Conservation (phyloP, 2,797 vertebrate species). For the Cuniculus paca region DNA sequence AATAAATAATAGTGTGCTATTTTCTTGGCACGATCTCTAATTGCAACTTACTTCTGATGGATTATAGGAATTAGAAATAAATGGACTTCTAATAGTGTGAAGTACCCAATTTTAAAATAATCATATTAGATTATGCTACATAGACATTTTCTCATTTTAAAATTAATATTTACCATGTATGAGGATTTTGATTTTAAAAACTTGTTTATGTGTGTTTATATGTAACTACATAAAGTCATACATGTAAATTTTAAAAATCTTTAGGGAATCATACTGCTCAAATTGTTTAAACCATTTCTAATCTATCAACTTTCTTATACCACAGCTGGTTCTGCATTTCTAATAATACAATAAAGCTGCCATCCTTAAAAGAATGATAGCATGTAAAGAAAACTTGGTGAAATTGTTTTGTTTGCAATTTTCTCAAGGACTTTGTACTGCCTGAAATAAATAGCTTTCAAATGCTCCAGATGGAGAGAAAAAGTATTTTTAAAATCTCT, state of each 20-base stretch:
- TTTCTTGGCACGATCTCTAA: slow-evolving; percentile 69
- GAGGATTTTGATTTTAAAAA: slow-evolving; percentile 18
- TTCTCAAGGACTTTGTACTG: slow-evolving; percentile 34
- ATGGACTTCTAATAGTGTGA: slow-evolving; percentile 12
- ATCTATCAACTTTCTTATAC: slow-evolving; percentile 36
- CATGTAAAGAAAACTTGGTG: slow-evolving; percentile 26
- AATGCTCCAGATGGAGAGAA: slow-evolving; percentile 15
- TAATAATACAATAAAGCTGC: slow-evolving; percentile 60
- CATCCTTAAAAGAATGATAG: slow-evolving; percentile 45
- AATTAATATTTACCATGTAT: neutral
- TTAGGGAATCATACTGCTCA: slow-evolving; percentile 25
- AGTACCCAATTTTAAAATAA: neutral
- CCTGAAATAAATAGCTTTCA: slow-evolving; percentile 61
- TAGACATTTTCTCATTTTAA: neutral
- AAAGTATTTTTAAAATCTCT: slow-evolving; percentile 56
- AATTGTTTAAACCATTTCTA: slow-evolving; percentile 42
- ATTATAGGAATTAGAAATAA: neutral
- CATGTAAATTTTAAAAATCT: slow-evolving; percentile 4
- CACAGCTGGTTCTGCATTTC: slow-evolving; percentile 39
- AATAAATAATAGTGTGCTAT: slow-evolving; percentile 67
- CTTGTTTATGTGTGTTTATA: neutral
- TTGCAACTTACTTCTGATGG: slow-evolving; percentile 57
- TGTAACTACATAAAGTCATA: neutral
- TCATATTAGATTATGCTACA: slow-evolving; percentile 23
- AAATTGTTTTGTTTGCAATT: slow-evolving; percentile 55